Base-by-base conservation (phyloP, 2,113 vertebrate genomes). In the Callipepla squamata region DNA sequence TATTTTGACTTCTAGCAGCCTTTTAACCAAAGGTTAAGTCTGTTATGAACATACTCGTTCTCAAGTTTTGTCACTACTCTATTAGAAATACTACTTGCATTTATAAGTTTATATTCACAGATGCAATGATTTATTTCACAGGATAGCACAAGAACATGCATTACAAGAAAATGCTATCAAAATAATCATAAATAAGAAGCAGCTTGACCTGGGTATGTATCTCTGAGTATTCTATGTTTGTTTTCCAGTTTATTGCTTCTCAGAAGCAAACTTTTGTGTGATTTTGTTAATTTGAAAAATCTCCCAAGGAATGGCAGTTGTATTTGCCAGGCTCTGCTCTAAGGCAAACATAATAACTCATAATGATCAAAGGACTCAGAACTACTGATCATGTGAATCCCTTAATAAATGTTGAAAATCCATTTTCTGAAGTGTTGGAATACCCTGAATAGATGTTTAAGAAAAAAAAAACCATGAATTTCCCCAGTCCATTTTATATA, bases 171-270 rank as follows among this genome's bases (percentile, higher is more conserved):
- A 97, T 78, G 94, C 96, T 66, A 96, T 98, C 93, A 98, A 98
- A 98, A 97, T 98, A 84, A 97, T 98, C 68, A 97, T 97, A 95
- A 98, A 98, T 92, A 98, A 98, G 97, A 98, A 98, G 74, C 97
- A 97, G 32, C 98, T 98, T 77, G 98, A 98, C 47, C 92, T 98
- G 78, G 98, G 98, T 98, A 98, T 38, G 98, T 96, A 84, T 57
- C 7, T 55, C 59, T 72, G 30, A 80, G 26, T 51, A n/a, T 58
- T 28, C 51, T 59, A 19, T 65, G 11, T 20, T 80, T 7, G 48
- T 66, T 62, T 57, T 79, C 74, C 76, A 34, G 28, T 61, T 92
- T 30, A 25, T 36, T 50, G 53, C 16, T 69, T 90, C 20, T 89
- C 34, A 26, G 20, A 74, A 74, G 32, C 62, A 62, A 79, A 53